Conservation (phyloP, 2,113 vertebrate species). For the Gracilinanus agilis region DNA sequence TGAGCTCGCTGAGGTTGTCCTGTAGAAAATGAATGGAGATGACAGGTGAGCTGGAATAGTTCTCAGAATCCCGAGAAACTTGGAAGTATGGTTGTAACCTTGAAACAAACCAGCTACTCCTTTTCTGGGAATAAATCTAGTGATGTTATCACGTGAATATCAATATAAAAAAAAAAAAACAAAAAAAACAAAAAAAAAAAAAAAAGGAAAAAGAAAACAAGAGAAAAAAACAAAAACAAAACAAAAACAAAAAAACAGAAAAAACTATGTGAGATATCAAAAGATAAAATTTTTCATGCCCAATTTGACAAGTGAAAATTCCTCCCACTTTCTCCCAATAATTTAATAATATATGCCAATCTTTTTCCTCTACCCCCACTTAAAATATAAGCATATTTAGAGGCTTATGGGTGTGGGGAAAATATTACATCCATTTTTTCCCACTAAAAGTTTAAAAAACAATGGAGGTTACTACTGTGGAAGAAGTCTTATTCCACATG, state of each 20-base stretch:
- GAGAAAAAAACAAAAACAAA: slow-evolving; percentile 65
- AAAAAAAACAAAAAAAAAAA: slow-evolving; percentile 47
- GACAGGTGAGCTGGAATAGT: slow-evolving; percentile 98
- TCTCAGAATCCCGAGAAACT: slow-evolving; percentile 91
- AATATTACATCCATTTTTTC: slow-evolving; percentile 69
- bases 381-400: slow-evolving; percentile 56
- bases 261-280: slow-evolving; percentile 36
- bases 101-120: slow-evolving; percentile 90
- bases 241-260: slow-evolving; percentile 60
- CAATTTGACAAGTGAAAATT: slow-evolving; percentile 65
- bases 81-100: slow-evolving; percentile 87
- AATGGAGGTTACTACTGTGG: slow-evolving; percentile 71
- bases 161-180: slow-evolving; percentile 72
- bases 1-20: slow-evolving; percentile 99
- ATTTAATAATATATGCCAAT: slow-evolving; percentile 63
- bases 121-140: slow-evolving; percentile 89
- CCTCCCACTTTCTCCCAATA: slow-evolving; percentile 53
- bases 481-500: slow-evolving; percentile 51
- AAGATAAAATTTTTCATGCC: slow-evolving; percentile 63
- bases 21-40: slow-evolving; percentile 99
- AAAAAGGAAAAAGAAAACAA: slow-evolving; percentile 65
- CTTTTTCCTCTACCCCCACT: slow-evolving; percentile 59
- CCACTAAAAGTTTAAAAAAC: slow-evolving; percentile 78
- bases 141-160: slow-evolving; percentile 82
- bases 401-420: slow-evolving; percentile 62